Base-by-base conservation (phyloP, 2,113 vertebrate genomes). In the Pungitius pungitius region DNA sequence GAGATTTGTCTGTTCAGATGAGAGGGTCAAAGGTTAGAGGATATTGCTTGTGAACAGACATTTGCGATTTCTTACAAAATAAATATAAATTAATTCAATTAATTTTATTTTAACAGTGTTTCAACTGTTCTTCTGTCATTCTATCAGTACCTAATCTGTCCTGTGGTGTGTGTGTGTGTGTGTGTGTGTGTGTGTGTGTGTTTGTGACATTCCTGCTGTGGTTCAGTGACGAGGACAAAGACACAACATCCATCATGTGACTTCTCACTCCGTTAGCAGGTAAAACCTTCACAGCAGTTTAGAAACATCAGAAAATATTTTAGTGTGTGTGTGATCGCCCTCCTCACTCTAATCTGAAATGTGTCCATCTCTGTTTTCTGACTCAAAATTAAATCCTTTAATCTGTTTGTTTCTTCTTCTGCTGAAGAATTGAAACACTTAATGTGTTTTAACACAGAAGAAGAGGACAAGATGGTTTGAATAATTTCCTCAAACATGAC, bases 161-260 rank as follows among this genome's bases (percentile, higher is more conserved):
- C 39, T 40, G 39, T 40, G 39, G 37, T 42, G 56, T 33, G 56
- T 57, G 27, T 20, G 30, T 37, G 56, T 58, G 17, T 58, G 56
- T 37, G 30, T 54, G 58, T 51, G 60, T 69, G 55, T 52, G 54
- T 66, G 61, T 30, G 49, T 62, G 56, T 33, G 26, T 15, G 52
- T 30, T 12, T 18, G 13, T 26, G 66, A 73, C 80, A 88, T 86
- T 88, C 88, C 75, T 73, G 82, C 66, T 65, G 58, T 7, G 86
- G 82, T 83, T 89, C 86, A 83, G 65, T 77, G 80, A 69, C 3
- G 8, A 70, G 70, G 74, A 84, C 73, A 82, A 15, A 78, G 71
- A 70, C 80, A 84, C 79, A 81, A 43, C 71, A 90, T 90, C 86
- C 74, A 82, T 90, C 88, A 85, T 82, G 84, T 79, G 84, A 80